Conservation (phyloP, 53 echinoderm and acorn worm genomes). For the Arbacia lixula region DNA sequence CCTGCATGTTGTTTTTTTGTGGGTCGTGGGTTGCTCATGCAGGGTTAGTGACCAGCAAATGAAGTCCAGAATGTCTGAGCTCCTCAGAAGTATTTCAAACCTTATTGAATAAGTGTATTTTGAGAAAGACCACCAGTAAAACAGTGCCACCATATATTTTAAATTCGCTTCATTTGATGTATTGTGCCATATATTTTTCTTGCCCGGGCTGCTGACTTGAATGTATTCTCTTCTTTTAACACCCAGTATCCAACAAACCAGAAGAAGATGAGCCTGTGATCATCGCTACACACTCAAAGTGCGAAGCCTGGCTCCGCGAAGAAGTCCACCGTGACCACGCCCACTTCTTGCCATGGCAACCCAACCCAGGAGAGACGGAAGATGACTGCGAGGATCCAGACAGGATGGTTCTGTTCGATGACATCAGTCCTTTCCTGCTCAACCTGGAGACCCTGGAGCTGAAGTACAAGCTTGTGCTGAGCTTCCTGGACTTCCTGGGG, state of each 20-base stretch:
- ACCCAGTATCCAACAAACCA: conserved; percentile 11
- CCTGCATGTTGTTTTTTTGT: no score
- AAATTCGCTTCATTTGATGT: no score
- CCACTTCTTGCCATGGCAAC: conserved; percentile 91
- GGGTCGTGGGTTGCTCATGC: no score
- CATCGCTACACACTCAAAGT: conserved; percentile 53
- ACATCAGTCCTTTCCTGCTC: conserved; percentile 82
- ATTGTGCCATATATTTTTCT: no score
- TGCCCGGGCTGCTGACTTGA: neutral
- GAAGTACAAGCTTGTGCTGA: conserved; percentile 70
- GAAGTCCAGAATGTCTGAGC: no score
- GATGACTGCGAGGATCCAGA: conserved; percentile 99
- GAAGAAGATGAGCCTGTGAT: conserved; percentile 60
- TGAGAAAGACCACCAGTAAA: no score
- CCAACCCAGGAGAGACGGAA: conserved; percentile 74
- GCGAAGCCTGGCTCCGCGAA: conserved; percentile 83
- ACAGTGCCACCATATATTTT: no score
- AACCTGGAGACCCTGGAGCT: conserved; percentile 57
- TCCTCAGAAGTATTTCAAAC: no score
- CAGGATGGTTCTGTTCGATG: conserved; percentile 92
- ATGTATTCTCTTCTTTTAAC: neutral
- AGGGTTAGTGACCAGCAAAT: no score
- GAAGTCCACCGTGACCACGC: conserved; percentile 69
- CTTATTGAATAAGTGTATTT: no score
- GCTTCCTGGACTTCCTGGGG: conserved; percentile 84